Conservation (phyloP, 2,797 vertebrate species). For the Thalassophryne amazonica region DNA sequence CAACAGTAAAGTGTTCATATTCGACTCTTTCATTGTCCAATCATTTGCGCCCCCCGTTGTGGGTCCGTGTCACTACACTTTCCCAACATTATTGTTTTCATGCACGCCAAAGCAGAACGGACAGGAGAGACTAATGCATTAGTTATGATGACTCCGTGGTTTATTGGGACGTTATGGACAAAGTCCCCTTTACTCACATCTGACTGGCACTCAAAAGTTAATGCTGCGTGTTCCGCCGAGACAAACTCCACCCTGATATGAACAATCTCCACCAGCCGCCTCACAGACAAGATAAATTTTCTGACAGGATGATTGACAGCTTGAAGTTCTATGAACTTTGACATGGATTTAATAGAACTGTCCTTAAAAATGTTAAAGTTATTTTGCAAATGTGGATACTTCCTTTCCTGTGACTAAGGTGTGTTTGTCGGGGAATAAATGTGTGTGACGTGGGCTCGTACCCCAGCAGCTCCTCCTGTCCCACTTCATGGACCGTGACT, state of each 20-base stretch:
- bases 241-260: background rate
- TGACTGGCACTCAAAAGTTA: background rate
- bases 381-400: background rate
- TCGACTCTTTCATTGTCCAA: too few relatives aligned
- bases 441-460: background rate
- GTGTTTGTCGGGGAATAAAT: background rate
- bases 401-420: background rate
- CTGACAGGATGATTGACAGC: conserved; percentile 5
- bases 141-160: conserved; percentile 51
- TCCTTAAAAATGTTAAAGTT: too few relatives aligned
- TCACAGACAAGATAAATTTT: background rate
- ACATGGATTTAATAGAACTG: background rate
- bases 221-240: background rate
- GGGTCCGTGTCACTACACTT: too few relatives aligned
- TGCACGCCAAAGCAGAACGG: conserved; percentile 22
- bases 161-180: conserved; percentile 20
- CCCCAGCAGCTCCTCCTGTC: conserved; percentile 26
- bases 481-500: conserved; percentile 39
- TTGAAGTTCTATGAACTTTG: background rate
- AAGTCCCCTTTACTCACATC: conserved; percentile 21
- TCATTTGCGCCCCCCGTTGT: too few relatives aligned
- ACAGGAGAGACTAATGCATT: conserved; percentile 42
- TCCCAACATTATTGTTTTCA: conserved; percentile 63
- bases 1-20: too few relatives aligned
- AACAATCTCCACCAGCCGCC: background rate